These are phyloP conservation scores for Pelodiscus sinensis DNA, from an alignment of 2,113 vertebrate genomes.

Conservation along the genomic window DNA sequence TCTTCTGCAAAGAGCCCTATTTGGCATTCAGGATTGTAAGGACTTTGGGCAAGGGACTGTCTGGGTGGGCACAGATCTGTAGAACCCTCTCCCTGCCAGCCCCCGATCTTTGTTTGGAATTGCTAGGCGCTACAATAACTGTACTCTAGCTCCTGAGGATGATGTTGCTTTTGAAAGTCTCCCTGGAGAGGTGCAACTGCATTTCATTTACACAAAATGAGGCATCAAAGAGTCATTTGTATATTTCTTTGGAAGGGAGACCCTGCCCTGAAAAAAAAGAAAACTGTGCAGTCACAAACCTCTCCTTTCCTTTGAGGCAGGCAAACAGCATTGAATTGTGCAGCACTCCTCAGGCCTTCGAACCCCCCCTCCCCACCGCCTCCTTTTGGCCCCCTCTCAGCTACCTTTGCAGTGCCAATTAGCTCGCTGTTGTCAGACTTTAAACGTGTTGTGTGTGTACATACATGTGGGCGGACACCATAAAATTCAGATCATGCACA, in stretches of 20 bases:
- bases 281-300: not conserved
- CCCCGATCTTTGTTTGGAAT: not conserved
- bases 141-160: accelerated
- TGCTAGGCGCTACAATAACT: not conserved
- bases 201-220: accelerated
- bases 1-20: accelerated
- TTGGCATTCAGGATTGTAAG: not conserved
- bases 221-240: accelerated
- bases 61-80: not conserved
- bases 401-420: constrained; percentile 70
- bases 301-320: constrained; percentile 13
- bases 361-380: constrained; percentile 23
- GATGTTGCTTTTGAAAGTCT: not conserved
- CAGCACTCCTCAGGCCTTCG: constrained; percentile 10
- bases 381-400: constrained; percentile 60
- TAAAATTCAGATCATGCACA: not conserved
- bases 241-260: accelerated
- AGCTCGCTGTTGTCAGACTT: constrained; percentile 56
- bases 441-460: constrained; percentile 65
- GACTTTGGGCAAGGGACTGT: not conserved
- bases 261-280: constrained; percentile 19
- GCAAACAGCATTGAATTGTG: constrained; percentile 33
- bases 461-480: not conserved
- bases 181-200: accelerated
- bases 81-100: not conserved